Evolutionary conservation across 2,888 invertebrate genomes (phyloP).

Genomic region (Drosophila bunnanda): DNA sequence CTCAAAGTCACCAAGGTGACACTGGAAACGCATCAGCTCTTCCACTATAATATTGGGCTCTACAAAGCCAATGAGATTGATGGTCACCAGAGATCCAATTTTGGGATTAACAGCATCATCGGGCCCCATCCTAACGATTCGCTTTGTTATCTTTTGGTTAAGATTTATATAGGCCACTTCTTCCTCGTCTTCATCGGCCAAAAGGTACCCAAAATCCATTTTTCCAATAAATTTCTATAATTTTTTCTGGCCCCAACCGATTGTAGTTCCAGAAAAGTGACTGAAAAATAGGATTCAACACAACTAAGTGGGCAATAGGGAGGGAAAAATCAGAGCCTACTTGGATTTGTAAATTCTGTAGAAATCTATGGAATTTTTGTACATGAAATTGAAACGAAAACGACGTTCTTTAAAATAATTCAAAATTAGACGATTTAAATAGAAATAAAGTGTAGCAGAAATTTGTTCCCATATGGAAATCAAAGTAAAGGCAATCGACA

Average conservation of each 20-base stretch:
- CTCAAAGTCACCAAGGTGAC: too few relatives aligned
- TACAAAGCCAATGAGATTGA: too few relatives aligned
- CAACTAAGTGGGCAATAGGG: background rate
- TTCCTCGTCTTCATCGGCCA: too few relatives aligned
- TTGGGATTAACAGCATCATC: too few relatives aligned
- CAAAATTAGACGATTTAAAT: background rate
- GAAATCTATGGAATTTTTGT: background rate
- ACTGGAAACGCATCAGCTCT: too few relatives aligned
- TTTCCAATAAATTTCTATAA: background rate
- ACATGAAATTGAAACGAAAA: background rate
- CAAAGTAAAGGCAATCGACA: constrained; percentile 6
- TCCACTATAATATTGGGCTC: too few relatives aligned
- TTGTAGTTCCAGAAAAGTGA: background rate
- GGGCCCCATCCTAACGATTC: too few relatives aligned
- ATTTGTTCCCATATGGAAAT: constrained; percentile 7
- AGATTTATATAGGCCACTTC: too few relatives aligned
- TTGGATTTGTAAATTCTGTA: background rate
- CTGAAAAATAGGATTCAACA: background rate
- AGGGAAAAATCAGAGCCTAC: too few relatives aligned
- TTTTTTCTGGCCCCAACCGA: too few relatives aligned
- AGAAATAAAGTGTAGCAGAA: background rate
- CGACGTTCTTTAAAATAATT: background rate
- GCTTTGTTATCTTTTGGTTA: too few relatives aligned
- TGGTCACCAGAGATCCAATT: too few relatives aligned
- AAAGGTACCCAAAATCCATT: background rate